Conservation (phyloP, 2,888 invertebrate genomes). For the Chymomyza caudatula region DNA sequence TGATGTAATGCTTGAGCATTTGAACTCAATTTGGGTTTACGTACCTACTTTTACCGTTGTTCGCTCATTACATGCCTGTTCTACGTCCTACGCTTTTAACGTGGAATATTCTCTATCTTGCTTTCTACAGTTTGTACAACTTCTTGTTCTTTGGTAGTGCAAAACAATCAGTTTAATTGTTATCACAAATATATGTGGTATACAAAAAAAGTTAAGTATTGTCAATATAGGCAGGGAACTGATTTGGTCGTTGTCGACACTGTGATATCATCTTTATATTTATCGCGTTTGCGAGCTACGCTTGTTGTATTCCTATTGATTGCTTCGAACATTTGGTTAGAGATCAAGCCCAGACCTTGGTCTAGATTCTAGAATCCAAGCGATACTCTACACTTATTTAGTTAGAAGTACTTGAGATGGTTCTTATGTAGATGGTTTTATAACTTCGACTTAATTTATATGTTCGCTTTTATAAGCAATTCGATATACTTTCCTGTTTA, state of each 20-base stretch:
- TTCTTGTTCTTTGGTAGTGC: constrained; percentile 11
- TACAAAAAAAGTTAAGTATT: constrained; percentile 22
- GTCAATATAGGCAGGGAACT: constrained; percentile 32
- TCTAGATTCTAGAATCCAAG: neutral
- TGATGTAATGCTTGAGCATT: neutral
- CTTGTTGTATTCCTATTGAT: neutral
- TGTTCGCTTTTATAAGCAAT: no score
- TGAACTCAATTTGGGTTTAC: neutral
- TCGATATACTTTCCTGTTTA: no score
- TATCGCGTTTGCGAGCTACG: neutral
- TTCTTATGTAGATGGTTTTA: neutral
- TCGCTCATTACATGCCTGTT: constrained; percentile 53
- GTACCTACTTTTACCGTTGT: constrained; percentile 50
- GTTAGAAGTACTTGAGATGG: neutral
- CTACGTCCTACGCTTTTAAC: constrained; percentile 9
- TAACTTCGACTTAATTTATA: no score
- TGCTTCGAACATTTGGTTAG: neutral
- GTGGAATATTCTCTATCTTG: no score
- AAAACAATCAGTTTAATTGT: constrained; percentile 53
- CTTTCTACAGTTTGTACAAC: neutral
- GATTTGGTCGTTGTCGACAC: neutral
- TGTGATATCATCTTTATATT: constrained; percentile 27
- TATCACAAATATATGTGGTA: constrained; percentile 33
- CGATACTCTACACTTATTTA: neutral
- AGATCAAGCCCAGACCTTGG: neutral